Evolutionary conservation across 2,888 invertebrate genomes (phyloP), one percentile per base, ranked within the genome.

Genomic region (Serripes groenlandicus): DNA sequence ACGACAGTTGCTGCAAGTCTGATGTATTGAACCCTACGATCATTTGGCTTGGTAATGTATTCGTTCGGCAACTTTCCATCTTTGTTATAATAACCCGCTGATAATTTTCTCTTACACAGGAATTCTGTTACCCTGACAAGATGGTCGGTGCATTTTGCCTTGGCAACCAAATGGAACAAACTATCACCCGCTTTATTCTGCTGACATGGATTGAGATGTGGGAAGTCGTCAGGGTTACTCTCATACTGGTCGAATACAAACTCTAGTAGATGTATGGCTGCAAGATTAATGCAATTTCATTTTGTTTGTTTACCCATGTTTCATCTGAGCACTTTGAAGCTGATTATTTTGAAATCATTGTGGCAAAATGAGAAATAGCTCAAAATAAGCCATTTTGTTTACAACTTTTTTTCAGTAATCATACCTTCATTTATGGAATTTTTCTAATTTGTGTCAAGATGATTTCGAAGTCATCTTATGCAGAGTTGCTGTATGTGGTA

Each of bases 31-130:
- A 83, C 75, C 30, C 92, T 75, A 26, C 90, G 69, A 72, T 92
- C 92, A 68, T 85, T 89, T 26, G 84, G 87, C 42, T 73, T 81
- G 26, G 80, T 88, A 28, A 91, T 81, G 78, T 89, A 91, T 35
- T 91, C 80, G 9, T 85, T 86, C 5, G 92, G 90, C 1, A 90
- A 77, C 71, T 90, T 90, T 9, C 87, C 88, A 2, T 88, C 90
- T 32, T 83, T 86, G 81, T 92, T 90, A 30, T 70, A 75, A 0
- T 87, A 62, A n/a, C 87, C 73, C 2, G 89, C 88, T 7, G 86
- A 85, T 0, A 91, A 72, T 30, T 87, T 87, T 60, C 76, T 79
- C 32, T 88, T 85, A 74, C 90, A 88, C 3, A 92, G 83, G n/a
- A 88, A 64, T 64, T 91, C 90, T 11, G 90, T 88, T 3, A 91